Percentiles rank a stretch among this genome's conserved stretches.
These are phyloP conservation scores for Protobothrops flavoviridis DNA, from an alignment of 2,113 vertebrate genomes.

Conservation along the genomic window DNA sequence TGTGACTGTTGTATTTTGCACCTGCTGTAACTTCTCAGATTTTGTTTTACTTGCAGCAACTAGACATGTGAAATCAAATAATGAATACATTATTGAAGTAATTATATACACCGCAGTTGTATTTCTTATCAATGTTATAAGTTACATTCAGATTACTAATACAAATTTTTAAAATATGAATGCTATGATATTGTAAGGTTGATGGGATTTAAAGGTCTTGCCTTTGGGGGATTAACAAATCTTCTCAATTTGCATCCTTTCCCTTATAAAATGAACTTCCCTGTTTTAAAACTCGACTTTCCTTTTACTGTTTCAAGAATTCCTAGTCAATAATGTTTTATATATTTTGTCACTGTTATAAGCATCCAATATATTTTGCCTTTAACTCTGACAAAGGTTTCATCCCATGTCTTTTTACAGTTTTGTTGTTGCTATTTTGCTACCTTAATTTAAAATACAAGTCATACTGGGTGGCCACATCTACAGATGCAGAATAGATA, in stretches of 20 bases:
- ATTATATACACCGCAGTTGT: not conserved
- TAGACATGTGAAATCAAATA: not conserved
- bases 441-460: not conserved
- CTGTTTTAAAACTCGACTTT: not conserved
- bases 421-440: not conserved
- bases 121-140: not conserved
- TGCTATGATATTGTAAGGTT: not conserved
- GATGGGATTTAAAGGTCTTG: not conserved
- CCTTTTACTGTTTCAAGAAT: not conserved
- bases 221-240: not conserved
- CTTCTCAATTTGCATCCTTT: not conserved
- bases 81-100: not conserved
- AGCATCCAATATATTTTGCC: not conserved
- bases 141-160: not conserved
- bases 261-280: not conserved
- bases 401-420: not conserved
- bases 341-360: not conserved
- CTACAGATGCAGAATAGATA: too few relatives aligned
- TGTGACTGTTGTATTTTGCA: not conserved
- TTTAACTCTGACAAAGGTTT: not conserved
- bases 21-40: not conserved
- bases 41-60: not conserved
- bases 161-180: not conserved
- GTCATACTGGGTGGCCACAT: not conserved
- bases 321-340: not conserved